Evolutionary conservation across 92 coral and sea anemone species (phyloP).

Genomic region (Umimayanthus kanabou): DNA sequence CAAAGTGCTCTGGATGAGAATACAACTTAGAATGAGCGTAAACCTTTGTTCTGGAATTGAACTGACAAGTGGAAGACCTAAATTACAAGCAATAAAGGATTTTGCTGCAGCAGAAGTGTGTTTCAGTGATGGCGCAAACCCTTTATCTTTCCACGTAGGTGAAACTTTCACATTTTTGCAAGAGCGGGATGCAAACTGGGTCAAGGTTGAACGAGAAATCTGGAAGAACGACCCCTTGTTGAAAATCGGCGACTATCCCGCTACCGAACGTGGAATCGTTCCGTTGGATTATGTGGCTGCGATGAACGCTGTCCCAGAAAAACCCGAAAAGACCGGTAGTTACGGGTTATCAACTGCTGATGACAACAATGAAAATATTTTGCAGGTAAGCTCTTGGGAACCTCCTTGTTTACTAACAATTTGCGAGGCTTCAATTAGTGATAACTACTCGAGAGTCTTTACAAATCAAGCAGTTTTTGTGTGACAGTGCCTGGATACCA

Average conservation of each 20-base stretch:
- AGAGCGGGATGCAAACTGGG: slow-evolving; percentile 80
- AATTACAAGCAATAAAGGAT: slow-evolving; percentile 80
- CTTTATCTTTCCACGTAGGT: slow-evolving; percentile 86
- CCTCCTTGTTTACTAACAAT: not conserved
- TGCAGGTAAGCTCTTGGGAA: slow-evolving; percentile 57
- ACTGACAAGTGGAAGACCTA: slow-evolving; percentile 47
- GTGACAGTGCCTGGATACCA: not conserved
- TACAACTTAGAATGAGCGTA: slow-evolving; percentile 12
- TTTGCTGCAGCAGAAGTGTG: slow-evolving; percentile 88
- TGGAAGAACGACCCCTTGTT: slow-evolving; percentile 72
- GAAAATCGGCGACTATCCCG: slow-evolving; percentile 66
- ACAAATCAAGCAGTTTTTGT: not conserved
- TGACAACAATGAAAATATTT: slow-evolving; percentile 10
- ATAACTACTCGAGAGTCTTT: not conserved
- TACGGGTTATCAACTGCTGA: not conserved
- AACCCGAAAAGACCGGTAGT: slow-evolving; percentile 1
- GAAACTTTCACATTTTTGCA: slow-evolving; percentile 82
- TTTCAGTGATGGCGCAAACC: slow-evolving; percentile 84
- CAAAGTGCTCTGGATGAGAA: not conserved
- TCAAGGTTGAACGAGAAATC: slow-evolving; percentile 82
- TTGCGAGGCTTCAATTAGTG: not conserved
- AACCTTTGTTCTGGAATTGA: slow-evolving; percentile 45
- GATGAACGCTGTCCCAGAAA: slow-evolving; percentile 54
- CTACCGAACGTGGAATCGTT: slow-evolving; percentile 79
- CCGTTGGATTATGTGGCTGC: slow-evolving; percentile 81